Conservation (phyloP, 2,888 invertebrate species). For the Synergus itoensis region DNA sequence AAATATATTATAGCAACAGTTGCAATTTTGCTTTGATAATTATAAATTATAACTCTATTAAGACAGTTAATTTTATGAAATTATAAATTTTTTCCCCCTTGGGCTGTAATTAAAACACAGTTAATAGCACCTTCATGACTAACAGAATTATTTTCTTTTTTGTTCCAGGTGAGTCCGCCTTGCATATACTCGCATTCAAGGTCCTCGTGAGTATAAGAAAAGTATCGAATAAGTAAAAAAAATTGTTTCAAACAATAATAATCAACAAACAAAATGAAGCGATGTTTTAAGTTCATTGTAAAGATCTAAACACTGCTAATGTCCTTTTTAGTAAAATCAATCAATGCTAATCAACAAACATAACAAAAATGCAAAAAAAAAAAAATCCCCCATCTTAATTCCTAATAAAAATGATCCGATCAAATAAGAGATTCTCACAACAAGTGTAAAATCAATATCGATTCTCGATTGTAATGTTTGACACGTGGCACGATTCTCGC, state of each 20-base stretch:
- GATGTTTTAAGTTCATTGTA: too few relatives aligned
- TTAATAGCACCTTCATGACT: conserved; percentile 7
- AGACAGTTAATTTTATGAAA: neutral
- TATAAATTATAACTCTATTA: neutral
- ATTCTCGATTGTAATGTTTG: conserved; percentile 37
- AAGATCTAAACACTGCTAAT: too few relatives aligned
- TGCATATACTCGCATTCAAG: conserved; percentile 26
- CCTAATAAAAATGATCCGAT: neutral
- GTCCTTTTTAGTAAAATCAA: too few relatives aligned
- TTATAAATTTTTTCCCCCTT: neutral
- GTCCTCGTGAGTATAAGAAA: conserved; percentile 3
- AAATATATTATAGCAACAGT: neutral
- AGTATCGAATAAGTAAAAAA: neutral
- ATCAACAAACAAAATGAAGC: too few relatives aligned
- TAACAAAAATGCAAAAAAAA: neutral
- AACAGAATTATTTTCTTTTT: conserved; percentile 15
- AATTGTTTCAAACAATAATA: neutral
- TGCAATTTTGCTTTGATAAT: neutral
- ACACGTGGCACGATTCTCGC: conserved; percentile 43
- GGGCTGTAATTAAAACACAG: neutral
- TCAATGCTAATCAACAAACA: neutral
- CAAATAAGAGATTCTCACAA: neutral
- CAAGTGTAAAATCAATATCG: conserved; percentile 29
- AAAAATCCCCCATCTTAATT: neutral
- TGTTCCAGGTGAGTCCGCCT: conserved; percentile 24